Evolutionary conservation across 1,140 invertebrate genomes (phyloP), one percentile per base, ranked within the genome.

Genomic region (Lethocerus indicus): DNA sequence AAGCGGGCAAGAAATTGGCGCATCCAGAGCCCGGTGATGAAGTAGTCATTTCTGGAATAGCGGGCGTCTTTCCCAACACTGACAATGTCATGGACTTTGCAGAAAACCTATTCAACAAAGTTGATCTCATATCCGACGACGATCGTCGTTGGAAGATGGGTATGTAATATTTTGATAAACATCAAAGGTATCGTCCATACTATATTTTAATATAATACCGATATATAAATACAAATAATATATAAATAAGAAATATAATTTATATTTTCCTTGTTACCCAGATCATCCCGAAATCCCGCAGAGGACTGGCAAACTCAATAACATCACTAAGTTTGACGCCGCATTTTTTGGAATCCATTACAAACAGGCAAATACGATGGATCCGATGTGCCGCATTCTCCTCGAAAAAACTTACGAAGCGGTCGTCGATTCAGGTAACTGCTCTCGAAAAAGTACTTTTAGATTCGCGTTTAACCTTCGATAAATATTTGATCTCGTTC

Each of bases 321-420:
- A 83, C 60, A 64, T 92, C 2, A 68, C 69, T 20, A 87, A 87
- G 63, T 92, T 89, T 53, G 87, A 91, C 63, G 76, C 83, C 0
- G 67, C 76, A 0, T 89, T 86, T 64, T 90, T 91, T 63, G 83
- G 75, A 39, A 76, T 89, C 1, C 81, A 85, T 56, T 78, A 74
- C 56, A 83, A 85, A 53, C 85, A 91, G 62, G 86, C 86, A 0
- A 74, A 89, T 52, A 73, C 72, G 9, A 85, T 91, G 83, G 90
- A 94, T 58, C 88, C 88, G 0, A 87, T 90, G 77, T 75, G 83
- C 55, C 71, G 89, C 49, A 74, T 90, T 49, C 63, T 93, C 14
- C 61, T 94, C 23, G 90, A 95, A 64, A 78, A 81, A 41, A 69
- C 84, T 0, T 83, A 86, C 57, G 89, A 93, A 67, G 83, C 87